These are phyloP conservation scores for Dreissena polymorpha DNA, from an alignment of 1,140 invertebrate genomes.

Conservation along the genomic window DNA sequence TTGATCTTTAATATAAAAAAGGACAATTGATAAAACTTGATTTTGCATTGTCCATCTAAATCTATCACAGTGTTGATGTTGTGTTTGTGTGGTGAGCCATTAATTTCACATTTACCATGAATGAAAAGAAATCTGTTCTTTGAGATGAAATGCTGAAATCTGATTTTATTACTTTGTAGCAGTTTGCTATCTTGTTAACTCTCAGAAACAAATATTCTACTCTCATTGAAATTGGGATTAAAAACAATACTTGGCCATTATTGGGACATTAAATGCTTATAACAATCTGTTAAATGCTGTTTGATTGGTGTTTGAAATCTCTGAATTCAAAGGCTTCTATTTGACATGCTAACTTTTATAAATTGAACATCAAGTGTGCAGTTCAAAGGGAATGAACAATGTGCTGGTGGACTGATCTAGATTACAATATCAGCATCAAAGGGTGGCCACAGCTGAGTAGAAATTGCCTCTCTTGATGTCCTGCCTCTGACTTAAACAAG, in stretches of 20 bases:
- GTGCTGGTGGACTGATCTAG: slow-evolving; percentile 15
- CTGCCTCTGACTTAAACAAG: neutral
- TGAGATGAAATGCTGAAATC: too few relatives aligned
- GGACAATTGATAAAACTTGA: slow-evolving; percentile 8
- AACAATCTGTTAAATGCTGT: neutral
- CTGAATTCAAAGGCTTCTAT: slow-evolving; percentile 15
- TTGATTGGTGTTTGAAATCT: slow-evolving; percentile 3
- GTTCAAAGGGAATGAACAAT: slow-evolving; percentile 48
- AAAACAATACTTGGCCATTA: too few relatives aligned
- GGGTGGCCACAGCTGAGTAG: slow-evolving; percentile 7
- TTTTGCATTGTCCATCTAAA: slow-evolving; percentile 49
- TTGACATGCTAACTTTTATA: slow-evolving; percentile 29
- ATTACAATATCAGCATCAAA: slow-evolving; percentile 28
- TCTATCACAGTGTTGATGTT: slow-evolving; percentile 39
- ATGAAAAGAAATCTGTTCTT: slow-evolving; percentile 7
- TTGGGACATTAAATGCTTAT: slow-evolving; percentile 8
- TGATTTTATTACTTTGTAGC: too few relatives aligned
- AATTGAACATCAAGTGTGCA: slow-evolving; percentile 22
- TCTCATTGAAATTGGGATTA: too few relatives aligned
- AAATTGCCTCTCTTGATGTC: neutral
- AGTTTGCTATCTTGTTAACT: too few relatives aligned
- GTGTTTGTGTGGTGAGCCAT: slow-evolving; percentile 23
- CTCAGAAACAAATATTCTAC: too few relatives aligned
- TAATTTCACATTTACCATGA: slow-evolving; percentile 11
- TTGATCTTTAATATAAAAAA: slow-evolving; percentile 45